Evolutionary conservation across 2,888 invertebrate species (phyloP).

Genomic region (Xestobium rufovillosum): DNA sequence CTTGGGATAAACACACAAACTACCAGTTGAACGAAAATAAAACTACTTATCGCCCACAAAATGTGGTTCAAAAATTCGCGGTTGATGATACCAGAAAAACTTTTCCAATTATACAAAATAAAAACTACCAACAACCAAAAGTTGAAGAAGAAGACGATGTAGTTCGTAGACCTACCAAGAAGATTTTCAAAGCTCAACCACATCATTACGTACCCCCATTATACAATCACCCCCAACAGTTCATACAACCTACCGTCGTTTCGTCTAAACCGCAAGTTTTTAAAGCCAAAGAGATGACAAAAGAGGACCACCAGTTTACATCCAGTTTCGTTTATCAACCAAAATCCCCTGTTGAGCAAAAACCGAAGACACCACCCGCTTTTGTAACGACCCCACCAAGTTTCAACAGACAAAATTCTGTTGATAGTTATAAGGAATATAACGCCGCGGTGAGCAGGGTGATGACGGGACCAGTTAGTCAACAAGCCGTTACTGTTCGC

Average conservation of each 20-base stretch:
- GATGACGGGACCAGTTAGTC: slow-evolving; percentile 68
- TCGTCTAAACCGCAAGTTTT: neutral
- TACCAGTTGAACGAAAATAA: no score
- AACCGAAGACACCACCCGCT: no score
- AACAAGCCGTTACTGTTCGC: slow-evolving; percentile 59
- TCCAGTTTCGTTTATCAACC: slow-evolving; percentile 1
- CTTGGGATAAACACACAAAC: no score
- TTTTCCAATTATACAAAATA: no score
- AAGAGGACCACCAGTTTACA: neutral
- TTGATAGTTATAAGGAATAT: slow-evolving; percentile 44
- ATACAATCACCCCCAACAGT: neutral
- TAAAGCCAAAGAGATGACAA: no score
- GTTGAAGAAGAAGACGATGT: no score
- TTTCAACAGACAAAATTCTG: slow-evolving; percentile 33
- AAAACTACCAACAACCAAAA: neutral
- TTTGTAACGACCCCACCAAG: slow-evolving; percentile 22
- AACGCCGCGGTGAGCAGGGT: slow-evolving; percentile 59
- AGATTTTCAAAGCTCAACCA: neutral
- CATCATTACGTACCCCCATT: slow-evolving; percentile 1
- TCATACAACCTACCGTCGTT: neutral
- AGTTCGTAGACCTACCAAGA: no score
- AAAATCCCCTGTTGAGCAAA: no score
- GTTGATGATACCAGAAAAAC: no score
- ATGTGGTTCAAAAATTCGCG: no score
- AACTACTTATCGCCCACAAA: neutral